Conservation (phyloP, 2,113 vertebrate species). For the Ciconia maguari region DNA sequence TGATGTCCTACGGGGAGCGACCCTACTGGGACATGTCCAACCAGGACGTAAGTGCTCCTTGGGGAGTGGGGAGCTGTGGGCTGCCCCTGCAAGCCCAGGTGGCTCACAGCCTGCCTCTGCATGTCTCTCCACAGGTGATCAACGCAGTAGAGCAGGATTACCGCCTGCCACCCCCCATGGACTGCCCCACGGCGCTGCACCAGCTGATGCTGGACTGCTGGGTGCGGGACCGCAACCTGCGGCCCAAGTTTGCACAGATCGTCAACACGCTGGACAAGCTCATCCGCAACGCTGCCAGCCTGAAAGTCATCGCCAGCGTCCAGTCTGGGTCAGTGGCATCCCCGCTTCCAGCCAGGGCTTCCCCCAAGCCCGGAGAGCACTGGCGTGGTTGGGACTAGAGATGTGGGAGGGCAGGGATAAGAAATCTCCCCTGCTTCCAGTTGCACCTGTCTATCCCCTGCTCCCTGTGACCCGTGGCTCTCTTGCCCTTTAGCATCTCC, state of each 20-base stretch:
- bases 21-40: conserved; percentile 99
- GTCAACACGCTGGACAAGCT: conserved; percentile 98
- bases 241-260: conserved; percentile 97
- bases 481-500: conserved; percentile 82
- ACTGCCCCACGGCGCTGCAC: conserved; percentile 95
- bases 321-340: conserved; percentile 89
- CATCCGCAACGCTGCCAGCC: conserved; percentile 96
- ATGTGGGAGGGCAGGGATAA: not conserved
- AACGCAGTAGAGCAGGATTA: conserved; percentile 98
- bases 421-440: not conserved
- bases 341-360: not conserved
- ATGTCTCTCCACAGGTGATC: conserved; percentile 82
- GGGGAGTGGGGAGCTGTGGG: not conserved
- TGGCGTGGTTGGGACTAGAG: not conserved
- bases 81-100: not conserved
- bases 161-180: conserved; percentile 96
- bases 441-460: not conserved
- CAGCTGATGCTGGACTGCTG: conserved; percentile 99
- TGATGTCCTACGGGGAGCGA: conserved; percentile 96
- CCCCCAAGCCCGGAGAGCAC: not conserved
- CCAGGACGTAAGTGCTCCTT: conserved; percentile 88
- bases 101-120: not conserved
- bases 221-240: conserved; percentile 95
- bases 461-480: conserved; percentile 64
- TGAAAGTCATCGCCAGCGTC: conserved; percentile 93